These are phyloP conservation scores for Bilobella aurantiaca DNA, from an alignment of 1,140 invertebrate species.

Conservation along the genomic window DNA sequence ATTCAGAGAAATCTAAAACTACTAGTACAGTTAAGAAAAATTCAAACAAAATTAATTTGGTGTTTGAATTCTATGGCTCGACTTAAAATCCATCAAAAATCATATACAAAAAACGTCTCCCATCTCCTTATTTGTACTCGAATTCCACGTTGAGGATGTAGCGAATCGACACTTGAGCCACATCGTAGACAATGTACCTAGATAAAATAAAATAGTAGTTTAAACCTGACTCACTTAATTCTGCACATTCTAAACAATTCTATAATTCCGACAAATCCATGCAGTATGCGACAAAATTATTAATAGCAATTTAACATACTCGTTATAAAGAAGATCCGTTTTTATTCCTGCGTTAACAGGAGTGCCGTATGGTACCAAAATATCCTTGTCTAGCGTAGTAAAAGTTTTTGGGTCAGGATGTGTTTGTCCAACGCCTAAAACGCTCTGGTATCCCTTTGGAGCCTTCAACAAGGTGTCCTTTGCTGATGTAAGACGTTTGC, in stretches of 20 bases:
- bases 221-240: conserved; percentile 51
- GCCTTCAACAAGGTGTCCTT: conserved; percentile 63
- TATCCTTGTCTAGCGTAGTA: conserved; percentile 46
- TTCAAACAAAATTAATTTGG: no score
- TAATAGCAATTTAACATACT: conserved; percentile 51
- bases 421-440: conserved; percentile 65
- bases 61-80: no score
- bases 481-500: conserved; percentile 57
- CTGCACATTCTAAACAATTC: no score
- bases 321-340: conserved; percentile 65
- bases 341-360: conserved; percentile 40
- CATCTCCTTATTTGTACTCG: conserved; percentile 44
- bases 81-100: no score
- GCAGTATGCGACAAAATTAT: no score
- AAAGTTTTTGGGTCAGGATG: conserved; percentile 51
- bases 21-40: no score
- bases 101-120: no score
- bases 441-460: conserved; percentile 65
- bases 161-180: conserved; percentile 71
- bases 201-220: conserved; percentile 15
- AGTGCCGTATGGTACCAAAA: conserved; percentile 67
- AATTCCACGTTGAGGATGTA: conserved; percentile 72
- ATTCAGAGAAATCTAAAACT: no score
- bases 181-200: conserved; percentile 81
- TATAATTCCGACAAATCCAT: no score